These are phyloP conservation scores for Limosa lapponica DNA, from an alignment of 2,797 vertebrate genomes.

Conservation along the genomic window DNA sequence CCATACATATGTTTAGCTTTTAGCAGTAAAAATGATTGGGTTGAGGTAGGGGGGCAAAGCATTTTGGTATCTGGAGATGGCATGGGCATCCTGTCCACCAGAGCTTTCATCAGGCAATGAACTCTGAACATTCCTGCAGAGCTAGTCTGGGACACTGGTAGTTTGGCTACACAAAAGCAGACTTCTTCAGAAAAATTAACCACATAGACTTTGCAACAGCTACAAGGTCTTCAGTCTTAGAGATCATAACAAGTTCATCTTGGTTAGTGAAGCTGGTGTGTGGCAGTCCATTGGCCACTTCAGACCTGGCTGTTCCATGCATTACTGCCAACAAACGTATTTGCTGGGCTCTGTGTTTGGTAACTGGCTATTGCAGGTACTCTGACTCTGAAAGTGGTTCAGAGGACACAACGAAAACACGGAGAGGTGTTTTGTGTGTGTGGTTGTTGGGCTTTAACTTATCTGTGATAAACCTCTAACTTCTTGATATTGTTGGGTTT, in stretches of 20 bases:
- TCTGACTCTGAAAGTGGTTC: neutral
- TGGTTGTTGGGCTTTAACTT: neutral
- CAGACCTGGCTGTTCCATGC: neutral
- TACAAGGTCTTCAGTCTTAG: neutral
- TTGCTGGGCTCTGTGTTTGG: neutral
- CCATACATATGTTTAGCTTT: neutral
- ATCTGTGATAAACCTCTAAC: neutral
- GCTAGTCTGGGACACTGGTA: neutral
- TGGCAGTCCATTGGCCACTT: neutral
- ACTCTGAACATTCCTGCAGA: neutral
- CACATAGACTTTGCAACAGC: neutral
- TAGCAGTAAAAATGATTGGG: neutral
- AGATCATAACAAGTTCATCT: neutral
- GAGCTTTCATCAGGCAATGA: neutral
- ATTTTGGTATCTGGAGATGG: neutral
- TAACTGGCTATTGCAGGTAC: neutral
- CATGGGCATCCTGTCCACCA: neutral
- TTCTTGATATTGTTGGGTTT: neutral
- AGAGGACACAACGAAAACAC: neutral
- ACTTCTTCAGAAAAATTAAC: neutral
- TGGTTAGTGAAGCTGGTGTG: neutral
- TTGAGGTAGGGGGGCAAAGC: neutral
- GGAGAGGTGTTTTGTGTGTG: rapidly evolving
- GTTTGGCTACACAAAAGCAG: neutral
- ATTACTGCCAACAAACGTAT: neutral